Percentiles rank a stretch among this genome's conserved stretches.
Evolutionary conservation across 2,888 invertebrate species (phyloP).

Genomic region (Drosophila melanosoma): DNA sequence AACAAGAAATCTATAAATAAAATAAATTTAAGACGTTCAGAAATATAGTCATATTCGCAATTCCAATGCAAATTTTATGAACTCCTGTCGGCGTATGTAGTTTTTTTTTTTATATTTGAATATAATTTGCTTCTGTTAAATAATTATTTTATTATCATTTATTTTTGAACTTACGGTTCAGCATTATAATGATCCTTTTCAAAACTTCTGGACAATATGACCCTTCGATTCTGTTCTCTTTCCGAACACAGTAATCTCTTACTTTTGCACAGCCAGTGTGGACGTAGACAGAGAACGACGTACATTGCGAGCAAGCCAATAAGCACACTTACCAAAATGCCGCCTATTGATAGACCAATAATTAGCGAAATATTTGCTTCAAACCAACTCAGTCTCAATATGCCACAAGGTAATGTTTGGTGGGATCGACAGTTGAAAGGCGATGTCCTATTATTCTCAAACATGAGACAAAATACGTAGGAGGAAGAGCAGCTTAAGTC

Average conservation of each 20-base stretch:
- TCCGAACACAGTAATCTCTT: conserved; percentile 44
- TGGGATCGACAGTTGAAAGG: conserved; percentile 75
- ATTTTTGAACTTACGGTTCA: conserved; percentile 30
- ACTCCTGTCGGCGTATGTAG: no score
- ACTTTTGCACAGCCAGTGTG: conserved; percentile 60
- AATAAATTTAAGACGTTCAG: neutral
- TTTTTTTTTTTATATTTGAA: neutral
- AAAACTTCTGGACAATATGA: conserved; percentile 50
- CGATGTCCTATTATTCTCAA: conserved; percentile 36
- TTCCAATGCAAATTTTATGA: no score
- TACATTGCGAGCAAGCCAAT: conserved; percentile 63
- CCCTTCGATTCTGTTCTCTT: conserved; percentile 42
- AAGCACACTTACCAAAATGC: conserved; percentile 47
- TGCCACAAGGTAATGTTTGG: conserved; percentile 42
- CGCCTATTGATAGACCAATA: conserved; percentile 47
- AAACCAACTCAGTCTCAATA: conserved; percentile 58
- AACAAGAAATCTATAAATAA: no score
- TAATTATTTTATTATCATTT: neutral
- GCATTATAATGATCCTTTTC: conserved; percentile 15
- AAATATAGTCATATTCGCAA: neutral
- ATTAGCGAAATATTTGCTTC: conserved; percentile 35
- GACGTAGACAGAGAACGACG: conserved; percentile 58
- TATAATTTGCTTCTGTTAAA: neutral
- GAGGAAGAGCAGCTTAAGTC: conserved; percentile 38
- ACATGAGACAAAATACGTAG: conserved; percentile 71